These are phyloP conservation scores for Sesamia nonagrioides DNA, from an alignment of 1,140 invertebrate species.

Conservation along the genomic window DNA sequence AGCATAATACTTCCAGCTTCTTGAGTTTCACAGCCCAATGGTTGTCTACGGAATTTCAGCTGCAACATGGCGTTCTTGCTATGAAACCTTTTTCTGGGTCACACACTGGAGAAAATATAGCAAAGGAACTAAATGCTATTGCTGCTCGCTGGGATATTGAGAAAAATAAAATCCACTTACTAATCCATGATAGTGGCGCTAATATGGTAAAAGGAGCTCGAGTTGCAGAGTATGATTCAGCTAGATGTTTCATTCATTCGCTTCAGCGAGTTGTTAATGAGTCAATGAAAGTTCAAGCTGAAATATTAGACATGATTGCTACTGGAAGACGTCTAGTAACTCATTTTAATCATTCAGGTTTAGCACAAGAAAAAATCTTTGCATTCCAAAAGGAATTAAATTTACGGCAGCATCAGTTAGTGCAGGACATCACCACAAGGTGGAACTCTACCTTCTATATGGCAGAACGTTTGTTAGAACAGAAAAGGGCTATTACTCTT, in stretches of 20 bases:
- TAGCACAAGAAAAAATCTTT: slow-evolving; percentile 60
- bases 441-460: slow-evolving; percentile 69
- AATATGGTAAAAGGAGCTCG: too few species aligned
- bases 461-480: slow-evolving; percentile 61
- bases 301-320: slow-evolving; percentile 57
- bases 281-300: slow-evolving; percentile 58
- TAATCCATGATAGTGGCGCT: too few species aligned
- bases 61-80: slow-evolving; percentile 63
- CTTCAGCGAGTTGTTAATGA: slow-evolving; percentile 51
- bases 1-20: slow-evolving; percentile 62
- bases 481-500: slow-evolving; percentile 63
- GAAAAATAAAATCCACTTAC: slow-evolving; percentile 58
- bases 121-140: slow-evolving; percentile 57
- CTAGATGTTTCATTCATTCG: too few species aligned
- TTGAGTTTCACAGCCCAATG: slow-evolving; percentile 70
- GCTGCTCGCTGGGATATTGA: slow-evolving; percentile 59
- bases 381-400: slow-evolving; percentile 61
- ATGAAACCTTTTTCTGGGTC: too few species aligned
- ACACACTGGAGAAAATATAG: too few species aligned
- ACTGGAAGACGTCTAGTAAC: slow-evolving; percentile 61
- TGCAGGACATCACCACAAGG: slow-evolving; percentile 65
- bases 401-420: slow-evolving; percentile 63
- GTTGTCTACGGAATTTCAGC: slow-evolving; percentile 58
- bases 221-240: slow-evolving; percentile 61
- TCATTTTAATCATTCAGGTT: slow-evolving; percentile 63